phyloP scores from a whole-genome alignment of 2,797 vertebrate species.

The Babyrousa celebensis region DNA sequence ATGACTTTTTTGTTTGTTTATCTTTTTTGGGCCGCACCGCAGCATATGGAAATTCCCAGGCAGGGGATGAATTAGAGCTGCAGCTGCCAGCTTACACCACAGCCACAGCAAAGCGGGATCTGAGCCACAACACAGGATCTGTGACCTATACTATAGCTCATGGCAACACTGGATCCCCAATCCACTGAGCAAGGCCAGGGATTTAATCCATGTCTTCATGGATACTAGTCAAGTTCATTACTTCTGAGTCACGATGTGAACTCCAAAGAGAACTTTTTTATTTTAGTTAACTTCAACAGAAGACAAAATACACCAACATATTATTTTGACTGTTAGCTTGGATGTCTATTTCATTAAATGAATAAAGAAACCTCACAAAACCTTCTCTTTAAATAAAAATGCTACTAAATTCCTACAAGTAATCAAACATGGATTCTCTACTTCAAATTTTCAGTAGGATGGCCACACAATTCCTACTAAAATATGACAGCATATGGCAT shows the following conservation, averaged over 20 bases:
- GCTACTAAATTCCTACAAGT: background rate
- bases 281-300: constrained; percentile 43
- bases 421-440: constrained; percentile 14
- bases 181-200: too few relatives aligned
- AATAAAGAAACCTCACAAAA: constrained; percentile 48
- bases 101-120: too few relatives aligned
- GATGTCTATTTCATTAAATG: constrained; percentile 3
- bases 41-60: too few relatives aligned
- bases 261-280: background rate
- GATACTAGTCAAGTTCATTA: too few relatives aligned
- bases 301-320: constrained; percentile 20
- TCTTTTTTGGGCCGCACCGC: too few relatives aligned
- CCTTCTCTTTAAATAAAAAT: background rate
- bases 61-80: too few relatives aligned
- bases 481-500: background rate
- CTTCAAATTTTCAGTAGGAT: constrained; percentile 23
- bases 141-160: too few relatives aligned
- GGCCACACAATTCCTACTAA: background rate
- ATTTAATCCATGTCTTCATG: too few relatives aligned
- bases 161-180: too few relatives aligned
- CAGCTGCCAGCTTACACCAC: too few relatives aligned
- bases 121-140: too few relatives aligned
- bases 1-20: background rate
- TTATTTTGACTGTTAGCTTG: constrained; percentile 29
- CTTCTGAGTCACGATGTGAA: too few relatives aligned